Evolutionary conservation across 2,797 vertebrate species (phyloP).

Genomic region (Mastacembelus armatus): DNA sequence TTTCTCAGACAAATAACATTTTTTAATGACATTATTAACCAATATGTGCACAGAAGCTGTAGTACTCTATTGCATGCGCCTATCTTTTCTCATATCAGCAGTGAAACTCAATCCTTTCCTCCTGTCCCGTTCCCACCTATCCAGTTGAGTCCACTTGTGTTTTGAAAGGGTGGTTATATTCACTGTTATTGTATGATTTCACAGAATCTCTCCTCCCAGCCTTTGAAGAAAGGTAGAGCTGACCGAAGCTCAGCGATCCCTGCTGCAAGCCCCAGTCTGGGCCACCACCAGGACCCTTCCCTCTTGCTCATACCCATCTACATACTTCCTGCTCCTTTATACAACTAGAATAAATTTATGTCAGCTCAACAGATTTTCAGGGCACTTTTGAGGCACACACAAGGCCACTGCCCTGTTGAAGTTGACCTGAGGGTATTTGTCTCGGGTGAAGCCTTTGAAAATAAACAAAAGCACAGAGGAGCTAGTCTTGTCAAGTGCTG

Average conservation of each 20-base stretch:
- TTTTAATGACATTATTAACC: too few relatives aligned
- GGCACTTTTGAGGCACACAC: constrained; percentile 70
- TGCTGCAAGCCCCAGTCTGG: constrained; percentile 78
- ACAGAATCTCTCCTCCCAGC: constrained; percentile 80
- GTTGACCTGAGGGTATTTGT: constrained; percentile 81
- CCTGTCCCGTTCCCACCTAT: constrained; percentile 77
- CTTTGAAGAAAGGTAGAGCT: constrained; percentile 80
- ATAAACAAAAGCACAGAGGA: constrained; percentile 82
- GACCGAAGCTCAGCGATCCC: constrained; percentile 78
- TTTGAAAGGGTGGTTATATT: constrained; percentile 83
- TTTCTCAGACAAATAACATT: constrained; percentile 20
- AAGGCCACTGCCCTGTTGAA: constrained; percentile 69
- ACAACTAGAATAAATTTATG: constrained; percentile 83
- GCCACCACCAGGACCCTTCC: constrained; percentile 66
- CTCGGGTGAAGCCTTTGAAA: constrained; percentile 81
- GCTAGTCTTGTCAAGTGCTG: constrained; percentile 73
- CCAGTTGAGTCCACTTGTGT: constrained; percentile 76
- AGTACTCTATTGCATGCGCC: constrained; percentile 53
- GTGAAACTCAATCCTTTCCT: constrained; percentile 74
- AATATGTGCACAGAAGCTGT: constrained; percentile 49
- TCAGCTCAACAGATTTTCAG: constrained; percentile 80
- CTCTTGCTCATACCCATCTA: constrained; percentile 61
- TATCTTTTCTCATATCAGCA: constrained; percentile 72
- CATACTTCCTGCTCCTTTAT: constrained; percentile 76
- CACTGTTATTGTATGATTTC: constrained; percentile 81